phyloP scores from a whole-genome alignment of 2,113 vertebrate genomes.

The Heptranchias perlo region DNA sequence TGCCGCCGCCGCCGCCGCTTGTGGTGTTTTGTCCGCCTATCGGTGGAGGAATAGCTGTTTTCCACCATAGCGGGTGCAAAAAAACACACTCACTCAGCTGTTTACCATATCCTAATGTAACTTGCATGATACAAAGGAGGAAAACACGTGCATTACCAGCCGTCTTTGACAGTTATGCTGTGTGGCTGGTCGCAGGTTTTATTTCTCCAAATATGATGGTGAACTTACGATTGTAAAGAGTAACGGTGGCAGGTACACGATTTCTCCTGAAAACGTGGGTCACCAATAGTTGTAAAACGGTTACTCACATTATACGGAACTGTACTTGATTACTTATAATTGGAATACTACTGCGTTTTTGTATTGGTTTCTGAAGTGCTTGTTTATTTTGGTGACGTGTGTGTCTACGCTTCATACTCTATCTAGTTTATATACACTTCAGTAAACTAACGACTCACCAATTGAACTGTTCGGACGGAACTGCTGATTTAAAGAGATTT shows the following conservation, averaged over 20 bases:
- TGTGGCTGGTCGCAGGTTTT: not conserved
- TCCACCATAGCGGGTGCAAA: not conserved
- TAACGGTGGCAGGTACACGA: not conserved
- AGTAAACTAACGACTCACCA: not conserved
- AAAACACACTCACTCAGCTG: not conserved
- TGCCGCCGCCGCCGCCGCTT: not conserved
- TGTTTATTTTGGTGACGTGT: conserved; percentile 12
- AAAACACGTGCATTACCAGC: not conserved
- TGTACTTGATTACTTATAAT: not conserved
- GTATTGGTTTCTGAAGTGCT: not conserved
- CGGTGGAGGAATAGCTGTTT: not conserved
- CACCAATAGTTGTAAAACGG: not conserved
- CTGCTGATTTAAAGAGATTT: not conserved
- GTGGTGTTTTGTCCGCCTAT: not conserved
- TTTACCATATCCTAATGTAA: not conserved
- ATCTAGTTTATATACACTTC: not conserved
- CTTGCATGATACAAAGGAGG: not conserved
- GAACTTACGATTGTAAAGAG: not conserved
- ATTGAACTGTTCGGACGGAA: not conserved
- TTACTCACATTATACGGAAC: not conserved
- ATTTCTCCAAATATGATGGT: not conserved
- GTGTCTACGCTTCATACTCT: not conserved
- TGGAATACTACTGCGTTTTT: not conserved
- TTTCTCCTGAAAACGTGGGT: not conserved
- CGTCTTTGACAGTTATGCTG: not conserved